Percentiles rank a stretch among this genome's conserved stretches.
phyloP scores from a whole-genome alignment of 2,113 vertebrate species.

The Xenopus laevis region DNA sequence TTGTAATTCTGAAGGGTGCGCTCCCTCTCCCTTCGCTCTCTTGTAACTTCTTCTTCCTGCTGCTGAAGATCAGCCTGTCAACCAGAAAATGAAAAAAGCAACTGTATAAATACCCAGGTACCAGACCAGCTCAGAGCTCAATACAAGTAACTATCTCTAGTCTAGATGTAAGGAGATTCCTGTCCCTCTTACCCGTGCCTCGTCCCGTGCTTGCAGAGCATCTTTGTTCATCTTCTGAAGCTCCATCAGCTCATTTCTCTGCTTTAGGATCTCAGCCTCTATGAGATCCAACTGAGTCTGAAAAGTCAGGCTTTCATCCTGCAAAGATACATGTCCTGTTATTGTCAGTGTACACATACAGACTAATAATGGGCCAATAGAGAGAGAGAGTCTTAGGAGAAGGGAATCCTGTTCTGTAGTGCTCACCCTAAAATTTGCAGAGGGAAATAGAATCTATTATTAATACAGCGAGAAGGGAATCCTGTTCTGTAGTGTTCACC shows the following conservation, averaged over 20 bases:
- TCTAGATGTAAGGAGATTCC: background rate
- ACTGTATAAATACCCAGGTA: background rate
- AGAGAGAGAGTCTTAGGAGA: background rate
- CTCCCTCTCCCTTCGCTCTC: conserved; percentile 72
- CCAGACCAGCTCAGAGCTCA: too few species aligned
- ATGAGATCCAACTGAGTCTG: conserved; percentile 68
- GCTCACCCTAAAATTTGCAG: background rate
- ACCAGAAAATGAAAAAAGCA: background rate
- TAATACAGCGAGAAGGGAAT: background rate
- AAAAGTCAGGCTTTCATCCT: conserved; percentile 79
- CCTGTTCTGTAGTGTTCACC: background rate
- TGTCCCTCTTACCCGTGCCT: conserved; percentile 65
- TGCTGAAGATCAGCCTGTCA: conserved; percentile 68
- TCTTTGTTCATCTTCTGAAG: conserved; percentile 67
- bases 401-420: background rate
- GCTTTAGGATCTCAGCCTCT: conserved; percentile 67
- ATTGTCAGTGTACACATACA: too few species aligned
- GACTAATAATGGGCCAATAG: background rate
- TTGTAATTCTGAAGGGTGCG: conserved; percentile 62
- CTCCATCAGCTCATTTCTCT: conserved; percentile 64
- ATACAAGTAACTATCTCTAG: too few species aligned
- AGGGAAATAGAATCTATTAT: background rate
- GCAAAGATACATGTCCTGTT: background rate
- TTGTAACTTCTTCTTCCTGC: conserved; percentile 66
- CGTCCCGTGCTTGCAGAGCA: conserved; percentile 65